These are phyloP conservation scores for Pongo pygmaeus DNA, from an alignment of 2,113 vertebrate genomes.

Conservation along the genomic window DNA sequence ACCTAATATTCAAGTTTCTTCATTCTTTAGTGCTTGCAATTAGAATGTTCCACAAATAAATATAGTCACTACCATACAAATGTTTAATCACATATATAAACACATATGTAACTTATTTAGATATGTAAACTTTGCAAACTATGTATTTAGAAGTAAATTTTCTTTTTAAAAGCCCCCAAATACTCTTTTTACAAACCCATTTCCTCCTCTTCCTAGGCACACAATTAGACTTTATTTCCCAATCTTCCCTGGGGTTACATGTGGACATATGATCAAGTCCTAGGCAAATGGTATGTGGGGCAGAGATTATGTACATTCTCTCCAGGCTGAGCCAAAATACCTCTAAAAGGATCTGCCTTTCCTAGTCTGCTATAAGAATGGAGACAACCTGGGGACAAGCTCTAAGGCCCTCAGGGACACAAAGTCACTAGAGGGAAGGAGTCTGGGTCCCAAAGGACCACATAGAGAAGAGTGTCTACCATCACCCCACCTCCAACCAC, in stretches of 20 bases:
- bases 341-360: neutral
- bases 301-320: neutral
- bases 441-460: neutral
- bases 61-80: neutral
- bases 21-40: slow-evolving; percentile 4
- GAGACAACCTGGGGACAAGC: neutral
- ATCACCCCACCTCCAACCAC: neutral
- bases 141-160: neutral
- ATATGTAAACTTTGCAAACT: slow-evolving; percentile 32
- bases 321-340: neutral
- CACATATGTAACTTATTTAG: neutral
- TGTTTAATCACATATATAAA: neutral
- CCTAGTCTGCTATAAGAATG: neutral
- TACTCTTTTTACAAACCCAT: neutral
- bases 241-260: slow-evolving; percentile 2
- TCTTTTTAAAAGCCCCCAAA: neutral
- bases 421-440: neutral
- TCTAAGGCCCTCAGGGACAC: neutral
- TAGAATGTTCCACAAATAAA: slow-evolving; percentile 8
- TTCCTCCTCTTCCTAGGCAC: neutral
- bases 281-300: neutral
- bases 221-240: neutral
- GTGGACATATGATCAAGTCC: neutral
- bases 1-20: slow-evolving; percentile 1
- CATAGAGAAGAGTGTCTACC: neutral